Base-by-base conservation (phyloP, 1,140 invertebrate genomes). In the Hirudo medicinalis region DNA sequence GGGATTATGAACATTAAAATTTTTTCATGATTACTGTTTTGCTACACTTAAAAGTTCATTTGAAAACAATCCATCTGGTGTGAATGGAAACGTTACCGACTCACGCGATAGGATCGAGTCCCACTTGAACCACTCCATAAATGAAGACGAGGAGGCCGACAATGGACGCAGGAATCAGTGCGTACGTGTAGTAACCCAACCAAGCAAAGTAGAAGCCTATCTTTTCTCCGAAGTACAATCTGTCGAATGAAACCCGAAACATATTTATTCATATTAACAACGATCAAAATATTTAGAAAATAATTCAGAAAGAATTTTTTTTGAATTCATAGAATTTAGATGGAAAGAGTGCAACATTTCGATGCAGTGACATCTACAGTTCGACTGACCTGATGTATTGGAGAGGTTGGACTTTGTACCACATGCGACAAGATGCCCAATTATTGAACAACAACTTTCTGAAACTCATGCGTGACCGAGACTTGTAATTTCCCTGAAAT, bases 171-270 rank as follows among this genome's bases (percentile, higher is more conserved):
- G 85, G 84, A 27, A 87, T 90, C 5, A 98, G 82, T 86, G 93
- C 91, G 75, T 89, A 88, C 0, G 95, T 98, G 79, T 98, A 99
- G 83, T 94, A 98, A 13, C 92, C 93, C 69, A 96, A 84, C 93
- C 93, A 96, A 66, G 91, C 89, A 82, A 96, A 96, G 80, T 97
- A 96, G 85, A 96, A 91, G 11, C 90, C 91, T 75, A 96, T 91
- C 84, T 96, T 96, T 76, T 95, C 93, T 0, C 94, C 94, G 80
- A 97, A 97, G 80, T 97, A 97, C 76, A 89, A 86, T 73, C 83
- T 82, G 75, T 68, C 1, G 17, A 63, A 63, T 25, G 8, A 63
- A 25, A 17, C 1, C 1, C 11, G 1, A 27, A 25, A 67, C 32
- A 29, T 27, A 68, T 29, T 25, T 36, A 3, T 36, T 25, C 9